Base-by-base conservation (phyloP, 2,888 invertebrate genomes). In the Caenorhabditis imperialis region DNA sequence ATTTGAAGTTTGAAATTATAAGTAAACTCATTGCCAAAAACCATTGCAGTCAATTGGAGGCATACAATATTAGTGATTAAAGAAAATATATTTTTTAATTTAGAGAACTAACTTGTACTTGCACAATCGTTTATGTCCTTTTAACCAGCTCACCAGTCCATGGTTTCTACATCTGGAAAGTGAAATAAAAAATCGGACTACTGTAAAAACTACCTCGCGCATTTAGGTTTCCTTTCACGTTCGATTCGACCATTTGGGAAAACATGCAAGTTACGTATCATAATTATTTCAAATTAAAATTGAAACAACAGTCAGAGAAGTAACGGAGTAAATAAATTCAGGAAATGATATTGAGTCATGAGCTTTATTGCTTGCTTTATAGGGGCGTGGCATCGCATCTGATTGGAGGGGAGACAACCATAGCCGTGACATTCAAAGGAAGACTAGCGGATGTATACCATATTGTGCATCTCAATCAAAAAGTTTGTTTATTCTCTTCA, bases 111-210 rank as follows among this genome's bases (percentile, higher is more conserved):
- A 86, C 87, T 85, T 87, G 96, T 96, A 98, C 72, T 96, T 92
- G 89, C 97, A 98, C 90, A 96, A 97, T 14, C 97, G 92, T 90
- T 91, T 91, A 81, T 89, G 89, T 37, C 95, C 90, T 90, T 97
- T 97, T 58, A 95, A 91, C 38, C 94, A 94, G 33, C 96, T 95
- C 73, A 97, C 96, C 80, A 97, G 95, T 83, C 97, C 97, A 91
- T 98, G 97, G 91, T 98, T 97, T 73, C 97, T 91, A 89, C 97
- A 98, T 74, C 84, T 76, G 55, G 10, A 62, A 75, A 42, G 25
- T 2, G n/a, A n/a, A n/a, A n/a, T n/a, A n/a, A n/a, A n/a, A 8
- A 30, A 44, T 8, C 20, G 22, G 20, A 35, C 44, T 18, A 53
- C 25, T 6, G 27, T 38, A 37, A 30, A 4, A 12, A 16, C 58